Conservation (phyloP, 2,113 vertebrate genomes). For the Hyperoodon ampullatus region DNA sequence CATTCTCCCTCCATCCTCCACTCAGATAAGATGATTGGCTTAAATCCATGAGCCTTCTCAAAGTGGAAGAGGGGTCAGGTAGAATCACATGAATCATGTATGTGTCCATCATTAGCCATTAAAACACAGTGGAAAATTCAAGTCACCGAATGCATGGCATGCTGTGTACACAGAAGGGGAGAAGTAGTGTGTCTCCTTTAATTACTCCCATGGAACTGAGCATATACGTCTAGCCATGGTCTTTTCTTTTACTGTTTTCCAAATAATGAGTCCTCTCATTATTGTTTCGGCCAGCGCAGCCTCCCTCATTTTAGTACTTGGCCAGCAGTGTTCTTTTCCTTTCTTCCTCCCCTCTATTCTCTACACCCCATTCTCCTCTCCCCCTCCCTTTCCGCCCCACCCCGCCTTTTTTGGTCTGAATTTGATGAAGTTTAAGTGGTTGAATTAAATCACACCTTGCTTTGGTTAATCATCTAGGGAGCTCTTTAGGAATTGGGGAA, state of each 20-base stretch:
- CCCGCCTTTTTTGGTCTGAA: not conserved
- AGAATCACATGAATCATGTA: not conserved
- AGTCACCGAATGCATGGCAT: not conserved
- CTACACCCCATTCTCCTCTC: not conserved
- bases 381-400: too few relatives aligned
- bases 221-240: conserved; percentile 65
- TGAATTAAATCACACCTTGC: conserved; percentile 74
- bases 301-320: not conserved
- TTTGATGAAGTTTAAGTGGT: conserved; percentile 65
- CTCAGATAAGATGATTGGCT: not conserved
- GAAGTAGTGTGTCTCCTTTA: conserved; percentile 13
- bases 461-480: conserved; percentile 66
- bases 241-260: conserved; percentile 72
- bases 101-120: conserved; percentile 19
- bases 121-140: conserved; percentile 61
- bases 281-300: conserved; percentile 46
- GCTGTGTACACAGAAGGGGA: not conserved
- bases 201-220: conserved; percentile 67
- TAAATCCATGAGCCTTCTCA: not conserved
- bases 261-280: conserved; percentile 67
- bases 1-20: not conserved
- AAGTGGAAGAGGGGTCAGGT: not conserved
- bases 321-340: not conserved
- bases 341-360: not conserved
- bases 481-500: conserved; percentile 52